Base-by-base conservation (phyloP, 2,797 vertebrate species). In the Rhinella marina region DNA sequence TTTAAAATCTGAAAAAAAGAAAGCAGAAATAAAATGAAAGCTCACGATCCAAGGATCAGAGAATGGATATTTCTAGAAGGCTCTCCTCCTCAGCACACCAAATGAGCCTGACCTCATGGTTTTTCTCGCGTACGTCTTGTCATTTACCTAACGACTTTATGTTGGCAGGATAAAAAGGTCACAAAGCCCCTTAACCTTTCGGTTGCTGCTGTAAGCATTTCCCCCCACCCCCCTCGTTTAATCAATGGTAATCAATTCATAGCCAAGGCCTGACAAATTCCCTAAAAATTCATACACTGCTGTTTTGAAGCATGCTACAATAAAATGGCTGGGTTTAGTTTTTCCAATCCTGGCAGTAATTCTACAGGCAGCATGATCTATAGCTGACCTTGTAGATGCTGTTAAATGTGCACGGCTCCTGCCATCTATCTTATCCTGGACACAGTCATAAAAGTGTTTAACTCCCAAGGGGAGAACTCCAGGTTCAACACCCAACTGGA, bases 131-230 rank as follows among this genome's bases (percentile, higher is more conserved):
- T 92, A 94, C 92, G 94, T 93, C 93, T 92, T 93, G 94, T 95
- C 95, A 95, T 95, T 95, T 95, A 94, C 94, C 94, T 95, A 95
- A 95, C 94, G 95, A 95, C 95, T 95, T 94, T 94, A 91, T 95
- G 95, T 94, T 94, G 94, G 93, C 93, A 92, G 92, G 90, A 93
- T 93, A 92, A 92, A 32, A 93, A 93, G 94, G 94, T 95, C 95
- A 95, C 93, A 93, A 94, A 76, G 93, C 93, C 94, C 94, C 93
- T 95, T 95, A 94, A 94, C 94, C 95, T 95, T 94, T 94, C 92
- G 89, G 90, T 91, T 92, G 93, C 94, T 94, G 94, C 92, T 93
- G 94, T 95, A 94, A 96, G 95, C 95, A 95, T 95, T 94, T 94
- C 61, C 91, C n/a, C 72, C 32, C 32, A n/a, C n/a, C n/a, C n/a